A percentile compares a stretch with the other conserved stretches of the same genome.
Evolutionary conservation across 92 coral and sea anemone species (phyloP).

Genomic region (Heteractis magnifica): DNA sequence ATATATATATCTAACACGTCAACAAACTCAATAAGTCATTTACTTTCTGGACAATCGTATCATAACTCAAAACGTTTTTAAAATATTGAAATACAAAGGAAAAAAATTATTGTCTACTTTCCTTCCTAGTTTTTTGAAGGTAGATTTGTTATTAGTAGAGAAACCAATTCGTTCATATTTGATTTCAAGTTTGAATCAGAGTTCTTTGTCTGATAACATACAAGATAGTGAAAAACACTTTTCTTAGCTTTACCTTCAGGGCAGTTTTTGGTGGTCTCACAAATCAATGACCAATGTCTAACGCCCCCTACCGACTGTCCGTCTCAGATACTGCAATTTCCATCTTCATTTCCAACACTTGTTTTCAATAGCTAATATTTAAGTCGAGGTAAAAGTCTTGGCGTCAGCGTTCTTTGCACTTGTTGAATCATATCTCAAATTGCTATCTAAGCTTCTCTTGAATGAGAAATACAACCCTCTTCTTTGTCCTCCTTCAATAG

Average conservation of each 20-base stretch:
- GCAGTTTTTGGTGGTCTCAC: not conserved
- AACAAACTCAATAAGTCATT: too few species aligned
- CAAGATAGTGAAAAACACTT: conserved; percentile 1
- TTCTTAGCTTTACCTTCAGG: not conserved
- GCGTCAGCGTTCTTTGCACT: conserved; percentile 18
- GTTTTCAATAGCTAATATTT: not conserved
- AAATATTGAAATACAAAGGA: too few species aligned
- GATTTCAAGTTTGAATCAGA: not conserved
- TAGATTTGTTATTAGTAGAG: not conserved
- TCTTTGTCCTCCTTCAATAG: conserved; percentile 10
- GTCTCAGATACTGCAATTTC: not conserved
- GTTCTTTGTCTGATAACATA: not conserved
- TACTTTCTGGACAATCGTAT: too few species aligned
- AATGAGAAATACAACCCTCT: conserved; percentile 10
- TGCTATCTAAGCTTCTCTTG: conserved; percentile 19
- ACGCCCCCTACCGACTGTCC: not conserved
- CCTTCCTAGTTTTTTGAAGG: too few species aligned
- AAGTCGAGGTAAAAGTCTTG: conserved; percentile 10
- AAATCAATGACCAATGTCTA: not conserved
- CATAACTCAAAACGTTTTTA: too few species aligned
- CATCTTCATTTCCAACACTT: not conserved
- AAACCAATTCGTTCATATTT: not conserved
- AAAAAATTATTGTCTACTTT: too few species aligned
- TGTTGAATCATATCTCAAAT: conserved; percentile 13
- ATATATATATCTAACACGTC: too few species aligned